Evolutionary conservation across 1,140 invertebrate species (phyloP).

Genomic region (Eriosoma lanigerum): DNA sequence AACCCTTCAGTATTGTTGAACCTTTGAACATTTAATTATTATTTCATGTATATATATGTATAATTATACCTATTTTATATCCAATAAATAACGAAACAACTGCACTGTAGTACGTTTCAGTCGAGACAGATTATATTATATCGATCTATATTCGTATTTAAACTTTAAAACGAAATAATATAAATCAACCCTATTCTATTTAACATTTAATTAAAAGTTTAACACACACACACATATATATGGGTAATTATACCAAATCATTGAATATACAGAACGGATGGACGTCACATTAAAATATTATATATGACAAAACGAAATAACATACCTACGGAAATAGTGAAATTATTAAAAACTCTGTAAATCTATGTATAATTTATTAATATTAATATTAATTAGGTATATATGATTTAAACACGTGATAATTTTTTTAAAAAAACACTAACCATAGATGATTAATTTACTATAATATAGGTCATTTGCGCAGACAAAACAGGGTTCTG

Average conservation of each 20-base stretch:
- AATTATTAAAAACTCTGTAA: too few relatives aligned
- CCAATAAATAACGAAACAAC: not conserved
- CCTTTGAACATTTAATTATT: not conserved
- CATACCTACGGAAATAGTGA: too few relatives aligned
- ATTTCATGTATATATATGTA: too few relatives aligned
- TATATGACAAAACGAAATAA: not conserved
- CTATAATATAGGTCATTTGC: too few relatives aligned
- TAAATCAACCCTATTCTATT: not conserved
- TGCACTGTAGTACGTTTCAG: not conserved
- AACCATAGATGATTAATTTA: too few relatives aligned
- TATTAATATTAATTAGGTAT: too few relatives aligned
- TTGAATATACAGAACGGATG: not conserved
- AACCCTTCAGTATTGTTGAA: not conserved
- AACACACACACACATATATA: not conserved
- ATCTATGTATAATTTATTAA: too few relatives aligned
- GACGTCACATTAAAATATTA: not conserved
- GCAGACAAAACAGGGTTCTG: too few relatives aligned
- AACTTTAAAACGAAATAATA: not conserved
- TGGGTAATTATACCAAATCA: not conserved
- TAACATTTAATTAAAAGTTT: not conserved
- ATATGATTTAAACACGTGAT: too few relatives aligned
- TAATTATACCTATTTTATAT: too few relatives aligned
- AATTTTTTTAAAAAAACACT: too few relatives aligned
- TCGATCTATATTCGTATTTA: not conserved
- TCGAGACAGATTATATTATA: not conserved